Base-by-base conservation (phyloP, 1,140 invertebrate genomes). In the Drosophila kepulauana region DNA sequence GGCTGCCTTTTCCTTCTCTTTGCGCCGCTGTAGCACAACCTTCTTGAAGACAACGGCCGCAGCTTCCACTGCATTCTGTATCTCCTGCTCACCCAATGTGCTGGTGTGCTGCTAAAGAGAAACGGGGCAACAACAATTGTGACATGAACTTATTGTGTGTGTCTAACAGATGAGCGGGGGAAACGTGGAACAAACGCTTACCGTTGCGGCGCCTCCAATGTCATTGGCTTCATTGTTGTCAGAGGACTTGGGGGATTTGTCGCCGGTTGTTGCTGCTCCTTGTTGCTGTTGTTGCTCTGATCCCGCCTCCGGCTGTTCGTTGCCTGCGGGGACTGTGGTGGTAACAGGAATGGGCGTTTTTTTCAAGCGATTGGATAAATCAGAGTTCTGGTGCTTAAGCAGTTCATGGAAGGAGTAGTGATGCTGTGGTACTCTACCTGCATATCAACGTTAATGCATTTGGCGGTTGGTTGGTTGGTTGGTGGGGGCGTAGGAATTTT, bases 11-110 rank as follows among this genome's bases (percentile, higher is more conserved):
- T 87, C 82, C 77, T 86, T 82, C 56, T 91, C 90, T 62, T 93
- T 79, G n/a, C 92, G 89, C 8, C 92, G 84, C 65, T 93, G 92
- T 48, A 93, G 63, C 5, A 93, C 92, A 5, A 93, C 92, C 59
- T 93, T 93, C 76, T 93, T 93, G 43, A 93, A 93, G 52, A 93
- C 93, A 76, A 94, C 94, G 87, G 93, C 93, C 69, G 93, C 93
- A 57, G 93, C 93, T 82, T 92, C 92, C 73, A 93, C 92, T 75
- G 92, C 92, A 91, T 92, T 93, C 79, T 92, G 93, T 78, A 94
- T 93, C 93, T 94, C 93, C 90, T 92, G 94, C 93, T 94, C 94
- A 82, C 94, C 94, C 93, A 94, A 93, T 87, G 93, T 94, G 64
- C 89, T 92, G 45, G 85, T 91, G 54, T 92, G 91, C 80, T 75